Percentiles rank a stretch among this genome's conserved stretches.
phyloP scores from a whole-genome alignment of 2,888 invertebrate genomes.

The Cyclophora albipunctata region DNA sequence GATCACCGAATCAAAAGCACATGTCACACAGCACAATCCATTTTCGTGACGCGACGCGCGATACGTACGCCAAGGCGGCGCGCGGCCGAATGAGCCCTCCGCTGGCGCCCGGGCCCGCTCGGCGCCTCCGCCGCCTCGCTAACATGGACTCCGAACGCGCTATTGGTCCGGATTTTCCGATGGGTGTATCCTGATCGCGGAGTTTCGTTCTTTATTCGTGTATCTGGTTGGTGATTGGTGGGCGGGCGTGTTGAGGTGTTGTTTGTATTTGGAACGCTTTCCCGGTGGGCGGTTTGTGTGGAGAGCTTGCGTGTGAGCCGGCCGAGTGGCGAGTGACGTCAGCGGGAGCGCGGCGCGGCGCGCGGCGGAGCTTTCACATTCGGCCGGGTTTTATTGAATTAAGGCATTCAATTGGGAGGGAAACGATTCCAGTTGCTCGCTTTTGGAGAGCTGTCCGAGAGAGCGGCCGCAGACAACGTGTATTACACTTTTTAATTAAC shows the following conservation, averaged over 20 bases:
- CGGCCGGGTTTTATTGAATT: slow-evolving; percentile 64
- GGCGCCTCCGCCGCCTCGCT: slow-evolving; percentile 49
- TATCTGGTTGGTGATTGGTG: slow-evolving; percentile 43
- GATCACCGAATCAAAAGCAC: slow-evolving; percentile 59
- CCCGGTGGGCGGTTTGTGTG: slow-evolving; percentile 57
- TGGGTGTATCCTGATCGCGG: slow-evolving; percentile 42
- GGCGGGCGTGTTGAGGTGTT: slow-evolving; percentile 45
- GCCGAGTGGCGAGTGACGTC: slow-evolving; percentile 51
- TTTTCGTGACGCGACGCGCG: slow-evolving; percentile 58
- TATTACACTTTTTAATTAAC: slow-evolving; percentile 68
- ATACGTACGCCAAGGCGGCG: slow-evolving; percentile 70
- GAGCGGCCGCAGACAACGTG: slow-evolving; percentile 22
- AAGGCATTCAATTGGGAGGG: slow-evolving; percentile 43
- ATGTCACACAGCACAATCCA: slow-evolving; percentile 73
- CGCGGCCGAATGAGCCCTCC: slow-evolving; percentile 66
- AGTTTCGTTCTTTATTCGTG: slow-evolving; percentile 52
- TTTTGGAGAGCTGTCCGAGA: slow-evolving; percentile 37
- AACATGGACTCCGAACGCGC: slow-evolving; percentile 52
- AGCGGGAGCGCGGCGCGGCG: slow-evolving; percentile 35
- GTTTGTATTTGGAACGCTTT: slow-evolving; percentile 63
- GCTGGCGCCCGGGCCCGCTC: slow-evolving; percentile 39
- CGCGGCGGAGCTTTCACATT: slow-evolving; percentile 47
- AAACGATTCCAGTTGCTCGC: slow-evolving; percentile 40
- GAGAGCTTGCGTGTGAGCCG: slow-evolving; percentile 59
- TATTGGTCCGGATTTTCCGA: slow-evolving; percentile 45